These are phyloP conservation scores for Thamnophis elegans DNA, from an alignment of 2,797 vertebrate genomes.

Conservation along the genomic window DNA sequence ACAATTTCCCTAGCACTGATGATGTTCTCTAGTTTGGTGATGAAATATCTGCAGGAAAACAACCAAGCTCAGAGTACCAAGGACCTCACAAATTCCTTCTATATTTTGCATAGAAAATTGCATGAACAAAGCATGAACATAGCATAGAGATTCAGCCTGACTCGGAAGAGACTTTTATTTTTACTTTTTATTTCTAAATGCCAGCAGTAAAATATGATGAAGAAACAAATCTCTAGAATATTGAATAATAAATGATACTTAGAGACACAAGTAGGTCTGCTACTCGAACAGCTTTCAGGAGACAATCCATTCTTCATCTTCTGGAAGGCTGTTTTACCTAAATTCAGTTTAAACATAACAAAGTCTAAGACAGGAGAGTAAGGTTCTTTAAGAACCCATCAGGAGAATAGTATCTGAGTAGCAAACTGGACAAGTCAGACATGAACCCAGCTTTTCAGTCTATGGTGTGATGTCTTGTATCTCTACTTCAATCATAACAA, in stretches of 20 bases:
- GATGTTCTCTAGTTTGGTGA: neutral
- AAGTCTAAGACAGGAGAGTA: neutral
- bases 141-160: neutral
- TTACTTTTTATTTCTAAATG: neutral
- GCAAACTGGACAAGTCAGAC: neutral
- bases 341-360: neutral
- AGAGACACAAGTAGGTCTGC: neutral
- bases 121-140: neutral
- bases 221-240: neutral
- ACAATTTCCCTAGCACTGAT: neutral
- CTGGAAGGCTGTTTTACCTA: neutral
- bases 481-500: neutral
- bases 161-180: neutral
- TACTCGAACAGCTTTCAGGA: neutral
- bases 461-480: neutral
- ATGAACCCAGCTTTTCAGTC: neutral
- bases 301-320: neutral
- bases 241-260: neutral
- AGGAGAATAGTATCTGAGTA: neutral
- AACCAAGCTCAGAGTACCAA: neutral
- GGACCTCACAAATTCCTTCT: neutral
- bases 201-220: neutral
- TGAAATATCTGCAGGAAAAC: neutral
- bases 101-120: neutral
- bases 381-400: neutral